Conservation (phyloP, 2,113 vertebrate genomes). For the Trochalopteron elliotii region DNA sequence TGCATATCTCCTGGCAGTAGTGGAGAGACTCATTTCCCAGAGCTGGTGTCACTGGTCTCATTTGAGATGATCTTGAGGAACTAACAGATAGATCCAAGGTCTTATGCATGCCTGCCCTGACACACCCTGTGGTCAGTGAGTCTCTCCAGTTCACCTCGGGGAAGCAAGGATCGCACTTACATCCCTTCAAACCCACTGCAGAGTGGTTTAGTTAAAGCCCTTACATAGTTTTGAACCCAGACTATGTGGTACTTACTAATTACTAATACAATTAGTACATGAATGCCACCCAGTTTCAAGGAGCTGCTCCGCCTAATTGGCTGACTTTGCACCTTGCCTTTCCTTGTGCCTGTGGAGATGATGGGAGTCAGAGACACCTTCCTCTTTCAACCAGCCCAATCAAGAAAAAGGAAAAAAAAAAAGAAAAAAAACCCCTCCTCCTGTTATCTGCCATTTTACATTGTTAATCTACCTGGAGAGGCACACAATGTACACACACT, state of each 20-base stretch:
- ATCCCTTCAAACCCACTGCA: background rate
- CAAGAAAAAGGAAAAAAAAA: background rate
- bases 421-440: background rate
- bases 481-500: background rate
- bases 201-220: background rate
- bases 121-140: background rate
- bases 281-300: background rate
- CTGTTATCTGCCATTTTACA: background rate
- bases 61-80: background rate
- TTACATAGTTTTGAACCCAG: background rate
- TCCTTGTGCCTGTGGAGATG: background rate
- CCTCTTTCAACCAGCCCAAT: background rate
- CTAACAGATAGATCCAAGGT: background rate
- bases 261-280: conserved; percentile 7
- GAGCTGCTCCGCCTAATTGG: conserved; percentile 16
- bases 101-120: background rate
- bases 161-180: background rate
- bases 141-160: background rate
- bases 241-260: background rate
- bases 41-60: background rate
- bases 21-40: background rate
- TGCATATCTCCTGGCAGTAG: background rate
- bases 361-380: background rate
- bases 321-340: background rate
- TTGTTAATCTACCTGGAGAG: conserved; percentile 31